Base-by-base conservation (phyloP, 2,113 vertebrate genomes). In the Petrocephalus microphthalmus region DNA sequence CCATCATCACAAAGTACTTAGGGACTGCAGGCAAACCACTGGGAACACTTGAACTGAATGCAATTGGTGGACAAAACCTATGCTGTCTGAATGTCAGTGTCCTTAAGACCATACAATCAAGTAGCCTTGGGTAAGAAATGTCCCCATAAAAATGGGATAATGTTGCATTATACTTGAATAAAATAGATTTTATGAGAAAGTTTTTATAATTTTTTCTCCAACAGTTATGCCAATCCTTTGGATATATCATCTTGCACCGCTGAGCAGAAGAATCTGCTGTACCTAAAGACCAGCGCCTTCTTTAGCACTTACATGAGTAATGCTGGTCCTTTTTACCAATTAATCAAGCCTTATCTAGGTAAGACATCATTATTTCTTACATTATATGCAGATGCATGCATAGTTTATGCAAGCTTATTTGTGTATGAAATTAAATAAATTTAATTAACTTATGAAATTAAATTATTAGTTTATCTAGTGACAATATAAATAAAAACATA, bases 331-430 rank as follows among this genome's bases (percentile, higher is more conserved):
- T 96, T 95, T 88, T 94, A 93, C 7, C 2, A 20, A 1, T 92
- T 90, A 71, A 96, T 96, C 87, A 82, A 54, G n/a, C 81, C 94
- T 0, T 97, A 94, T 82, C 92, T 97, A 17, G 94, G 96, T 97
- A 91, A 90, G 96, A 81, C 47, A 33, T 81, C 5, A 42, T 49
- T 17, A 22, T 54, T 54, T 54, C 11, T 54, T 54, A 54, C 53
- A 19, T 78, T 17, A 37, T 17, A 42, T 15, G 17, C n/a, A 78
- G 15, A 19, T 29, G 29, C 29, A n/a, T 67, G 60, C n/a, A 64
- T 64, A 25, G n/a, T 64, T n/a, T 25, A 60, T 0, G 7, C 7
- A 60, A 64, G 60, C 60, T 64, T 11, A 64, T 64, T 60, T 64
- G n/a, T 64, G n/a, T 64, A n/a, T 64, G 8, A 64, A 29, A 29